Evolutionary conservation across 2,888 invertebrate species (phyloP).

Genomic region (Callyntrura guangdongensis): DNA sequence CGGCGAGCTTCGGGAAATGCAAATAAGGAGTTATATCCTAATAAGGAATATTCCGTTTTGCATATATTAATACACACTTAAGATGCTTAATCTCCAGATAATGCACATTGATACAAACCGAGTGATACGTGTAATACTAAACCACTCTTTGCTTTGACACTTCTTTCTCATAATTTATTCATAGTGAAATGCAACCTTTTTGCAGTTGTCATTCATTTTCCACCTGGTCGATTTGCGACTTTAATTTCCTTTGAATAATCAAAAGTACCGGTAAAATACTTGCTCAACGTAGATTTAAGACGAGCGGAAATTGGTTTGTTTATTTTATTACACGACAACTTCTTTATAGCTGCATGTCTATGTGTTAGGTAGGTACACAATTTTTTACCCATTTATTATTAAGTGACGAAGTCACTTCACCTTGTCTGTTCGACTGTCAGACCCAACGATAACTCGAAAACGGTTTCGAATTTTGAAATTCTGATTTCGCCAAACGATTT

Average conservation of each 20-base stretch:
- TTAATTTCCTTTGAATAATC: neutral
- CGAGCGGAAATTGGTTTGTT: slow-evolving; percentile 52
- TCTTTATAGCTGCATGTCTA: neutral
- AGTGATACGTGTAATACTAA: neutral
- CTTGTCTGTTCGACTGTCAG: too few relatives aligned
- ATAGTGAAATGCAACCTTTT: neutral
- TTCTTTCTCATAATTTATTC: neutral
- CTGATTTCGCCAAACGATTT: too few relatives aligned
- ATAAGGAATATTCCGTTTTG: too few relatives aligned
- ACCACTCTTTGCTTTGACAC: neutral
- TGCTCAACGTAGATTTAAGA: slow-evolving; percentile 15
- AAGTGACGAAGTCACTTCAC: too few relatives aligned
- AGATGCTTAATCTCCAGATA: too few relatives aligned
- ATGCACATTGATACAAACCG: neutral
- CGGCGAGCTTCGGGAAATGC: neutral
- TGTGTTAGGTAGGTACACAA: too few relatives aligned
- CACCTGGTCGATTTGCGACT: neutral
- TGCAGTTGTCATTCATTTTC: neutral
- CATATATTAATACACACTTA: too few relatives aligned
- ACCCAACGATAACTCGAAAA: too few relatives aligned
- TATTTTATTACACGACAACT: slow-evolving; percentile 2
- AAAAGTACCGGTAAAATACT: neutral
- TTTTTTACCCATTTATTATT: too few relatives aligned
- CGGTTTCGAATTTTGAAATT: too few relatives aligned
- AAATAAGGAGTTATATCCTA: neutral